A percentile compares a stretch with the other conserved stretches of the same genome.
Conservation (phyloP, 2,113 vertebrate genomes). For the Amblyornis subalaris region DNA sequence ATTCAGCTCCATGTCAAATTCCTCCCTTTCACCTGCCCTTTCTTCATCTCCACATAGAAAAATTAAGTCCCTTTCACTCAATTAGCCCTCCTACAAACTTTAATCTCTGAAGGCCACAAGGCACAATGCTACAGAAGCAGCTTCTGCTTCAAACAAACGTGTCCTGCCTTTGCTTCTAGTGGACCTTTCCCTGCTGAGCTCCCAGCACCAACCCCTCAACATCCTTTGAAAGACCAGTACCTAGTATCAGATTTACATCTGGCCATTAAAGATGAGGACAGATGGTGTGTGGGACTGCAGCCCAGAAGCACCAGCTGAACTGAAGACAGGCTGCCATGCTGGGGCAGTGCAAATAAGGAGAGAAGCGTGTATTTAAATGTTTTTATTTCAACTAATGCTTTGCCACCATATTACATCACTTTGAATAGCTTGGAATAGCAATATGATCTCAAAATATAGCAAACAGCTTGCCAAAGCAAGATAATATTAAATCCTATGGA, state of each 20-base stretch:
- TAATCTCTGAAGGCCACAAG: neutral
- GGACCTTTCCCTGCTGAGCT: neutral
- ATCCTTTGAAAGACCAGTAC: neutral
- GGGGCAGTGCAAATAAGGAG: neutral
- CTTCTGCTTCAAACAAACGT: neutral
- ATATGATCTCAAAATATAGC: slow-evolving; percentile 72
- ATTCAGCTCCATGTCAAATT: neutral
- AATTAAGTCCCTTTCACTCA: neutral
- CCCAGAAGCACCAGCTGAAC: neutral
- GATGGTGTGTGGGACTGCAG: neutral
- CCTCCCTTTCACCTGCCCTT: neutral
- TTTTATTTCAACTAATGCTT: slow-evolving; percentile 76
- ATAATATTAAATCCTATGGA: slow-evolving; percentile 68
- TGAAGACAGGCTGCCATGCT: neutral
- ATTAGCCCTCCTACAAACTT: neutral
- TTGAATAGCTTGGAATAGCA: slow-evolving; percentile 74
- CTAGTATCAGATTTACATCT: neutral
- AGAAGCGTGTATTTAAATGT: slow-evolving; percentile 52
- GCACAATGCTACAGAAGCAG: neutral
- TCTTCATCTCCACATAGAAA: neutral
- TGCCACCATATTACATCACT: slow-evolving; percentile 74
- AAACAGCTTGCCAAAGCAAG: slow-evolving; percentile 77
- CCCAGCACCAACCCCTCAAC: neutral
- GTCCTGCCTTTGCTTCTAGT: neutral
- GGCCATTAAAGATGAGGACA: neutral